These are phyloP conservation scores for Rhinella marina DNA, from an alignment of 2,797 vertebrate species.

Conservation along the genomic window DNA sequence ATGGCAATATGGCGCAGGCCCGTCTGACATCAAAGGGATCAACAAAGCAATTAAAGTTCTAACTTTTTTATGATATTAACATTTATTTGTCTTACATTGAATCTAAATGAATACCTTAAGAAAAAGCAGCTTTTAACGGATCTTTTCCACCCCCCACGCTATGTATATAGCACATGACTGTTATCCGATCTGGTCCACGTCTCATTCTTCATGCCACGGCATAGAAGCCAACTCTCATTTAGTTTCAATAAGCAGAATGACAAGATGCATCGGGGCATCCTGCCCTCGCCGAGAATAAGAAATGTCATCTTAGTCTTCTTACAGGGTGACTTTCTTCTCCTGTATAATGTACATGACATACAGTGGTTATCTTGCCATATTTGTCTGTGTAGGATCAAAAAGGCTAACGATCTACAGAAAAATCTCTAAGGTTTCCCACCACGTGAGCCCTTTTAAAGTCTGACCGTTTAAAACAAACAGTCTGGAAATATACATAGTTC, in stretches of 20 bases:
- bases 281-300: neutral
- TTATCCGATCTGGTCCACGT: slow-evolving; percentile 2
- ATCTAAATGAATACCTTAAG: neutral
- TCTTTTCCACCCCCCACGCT: neutral
- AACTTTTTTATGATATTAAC: slow-evolving; percentile 73
- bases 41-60: slow-evolving; percentile 74
- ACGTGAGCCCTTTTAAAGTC: neutral
- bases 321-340: neutral
- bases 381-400: neutral
- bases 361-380: neutral
- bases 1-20: slow-evolving; percentile 51
- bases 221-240: neutral
- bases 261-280: neutral
- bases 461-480: neutral
- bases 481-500: neutral
- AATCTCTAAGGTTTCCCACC: neutral
- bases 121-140: neutral
- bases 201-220: neutral
- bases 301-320: neutral
- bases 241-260: neutral
- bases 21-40: slow-evolving; percentile 35
- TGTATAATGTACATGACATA: neutral
- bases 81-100: slow-evolving; percentile 26
- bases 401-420: neutral
- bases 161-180: slow-evolving; percentile 35